Percentiles rank a stretch among this genome's conserved stretches.
phyloP scores from a whole-genome alignment of 2,113 vertebrate species.

The Pluvianellus socialis region DNA sequence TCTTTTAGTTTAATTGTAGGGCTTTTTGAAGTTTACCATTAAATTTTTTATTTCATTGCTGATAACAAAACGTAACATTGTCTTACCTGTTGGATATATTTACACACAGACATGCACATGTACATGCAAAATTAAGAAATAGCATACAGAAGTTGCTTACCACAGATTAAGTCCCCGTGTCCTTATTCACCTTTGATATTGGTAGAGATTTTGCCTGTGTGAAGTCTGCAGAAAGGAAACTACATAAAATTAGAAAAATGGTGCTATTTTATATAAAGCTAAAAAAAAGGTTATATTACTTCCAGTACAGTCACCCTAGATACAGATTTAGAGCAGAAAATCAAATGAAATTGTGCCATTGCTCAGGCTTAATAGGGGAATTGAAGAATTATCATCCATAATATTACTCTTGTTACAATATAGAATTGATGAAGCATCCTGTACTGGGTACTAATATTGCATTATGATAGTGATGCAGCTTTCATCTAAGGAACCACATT shows the following conservation, averaged over 20 bases:
- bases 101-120: background rate
- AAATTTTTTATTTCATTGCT: background rate
- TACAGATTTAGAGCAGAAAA: background rate
- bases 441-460: background rate
- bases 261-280: background rate
- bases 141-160: background rate
- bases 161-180: background rate
- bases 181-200: background rate
- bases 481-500: background rate
- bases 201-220: background rate
- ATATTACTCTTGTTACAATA: background rate
- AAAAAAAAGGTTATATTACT: background rate
- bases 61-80: background rate
- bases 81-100: background rate
- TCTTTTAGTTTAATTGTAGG: background rate
- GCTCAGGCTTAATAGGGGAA: background rate
- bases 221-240: background rate
- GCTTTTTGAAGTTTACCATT: background rate
- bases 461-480: background rate
- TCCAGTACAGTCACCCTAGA: background rate
- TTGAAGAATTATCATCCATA: background rate
- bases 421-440: background rate
- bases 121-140: background rate
- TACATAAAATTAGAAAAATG: background rate
- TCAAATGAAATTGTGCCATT: background rate